These are phyloP conservation scores for Laterallus jamaicensis DNA, from an alignment of 2,113 vertebrate genomes.

Conservation along the genomic window DNA sequence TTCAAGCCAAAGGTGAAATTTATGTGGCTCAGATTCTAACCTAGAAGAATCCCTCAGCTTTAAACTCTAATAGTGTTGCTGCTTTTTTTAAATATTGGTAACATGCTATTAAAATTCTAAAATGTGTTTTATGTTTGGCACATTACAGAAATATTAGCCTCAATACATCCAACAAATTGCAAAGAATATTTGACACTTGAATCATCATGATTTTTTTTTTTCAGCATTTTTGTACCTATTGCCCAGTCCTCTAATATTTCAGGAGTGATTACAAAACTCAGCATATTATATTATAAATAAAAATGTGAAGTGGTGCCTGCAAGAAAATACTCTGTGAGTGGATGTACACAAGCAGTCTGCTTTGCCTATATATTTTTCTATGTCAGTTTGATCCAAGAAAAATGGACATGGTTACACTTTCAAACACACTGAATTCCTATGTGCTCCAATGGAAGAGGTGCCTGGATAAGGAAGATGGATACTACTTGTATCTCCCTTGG, in stretches of 20 bases:
- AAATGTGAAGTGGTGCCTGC: background rate
- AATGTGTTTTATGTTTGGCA: background rate
- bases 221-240: background rate
- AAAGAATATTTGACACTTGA: background rate
- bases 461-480: background rate
- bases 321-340: background rate
- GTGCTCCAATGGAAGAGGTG: background rate
- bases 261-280: background rate
- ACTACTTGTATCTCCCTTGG: background rate
- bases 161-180: background rate
- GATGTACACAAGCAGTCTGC: too few relatives aligned
- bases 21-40: background rate
- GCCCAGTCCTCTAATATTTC: background rate
- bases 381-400: background rate
- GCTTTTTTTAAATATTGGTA: background rate
- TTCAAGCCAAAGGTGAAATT: background rate
- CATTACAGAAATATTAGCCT: background rate
- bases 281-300: background rate
- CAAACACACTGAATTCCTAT: background rate
- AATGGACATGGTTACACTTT: fast-evolving
- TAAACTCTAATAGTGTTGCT: background rate
- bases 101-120: background rate
- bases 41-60: background rate
- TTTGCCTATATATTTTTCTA: background rate
- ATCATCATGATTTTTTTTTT: background rate